Evolutionary conservation across 2,113 vertebrate species (phyloP).

Genomic region (Aptenodytes forsteri): DNA sequence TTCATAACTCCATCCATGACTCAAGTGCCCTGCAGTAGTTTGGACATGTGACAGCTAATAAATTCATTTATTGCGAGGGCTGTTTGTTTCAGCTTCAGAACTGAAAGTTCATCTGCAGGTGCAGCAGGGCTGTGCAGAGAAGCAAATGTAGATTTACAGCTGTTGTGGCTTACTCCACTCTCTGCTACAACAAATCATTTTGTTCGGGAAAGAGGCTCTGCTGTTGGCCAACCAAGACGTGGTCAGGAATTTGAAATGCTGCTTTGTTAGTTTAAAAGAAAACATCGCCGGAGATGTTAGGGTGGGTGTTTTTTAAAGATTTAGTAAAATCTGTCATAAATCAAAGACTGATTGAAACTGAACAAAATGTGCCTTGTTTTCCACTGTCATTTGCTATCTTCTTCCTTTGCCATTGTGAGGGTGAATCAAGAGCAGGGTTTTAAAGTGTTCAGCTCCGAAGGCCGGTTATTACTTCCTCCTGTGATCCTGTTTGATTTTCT

Average conservation of each 20-base stretch:
- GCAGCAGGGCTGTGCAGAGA: constrained; percentile 22
- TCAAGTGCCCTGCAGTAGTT: constrained; percentile 28
- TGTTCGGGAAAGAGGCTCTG: constrained; percentile 27
- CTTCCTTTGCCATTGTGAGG: background rate
- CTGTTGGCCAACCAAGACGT: background rate
- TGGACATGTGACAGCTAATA: constrained; percentile 38
- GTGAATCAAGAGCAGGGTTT: constrained; percentile 5
- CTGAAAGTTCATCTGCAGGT: constrained; percentile 65
- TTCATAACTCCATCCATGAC: background rate
- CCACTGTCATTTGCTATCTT: background rate
- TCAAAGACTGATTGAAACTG: background rate
- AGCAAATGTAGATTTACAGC: constrained; percentile 62
- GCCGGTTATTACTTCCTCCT: constrained; percentile 37
- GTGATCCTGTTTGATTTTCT: constrained; percentile 50
- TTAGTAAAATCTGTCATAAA: constrained; percentile 34
- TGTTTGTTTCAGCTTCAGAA: constrained; percentile 37
- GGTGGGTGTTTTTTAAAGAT: background rate
- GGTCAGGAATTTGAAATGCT: constrained; percentile 33
- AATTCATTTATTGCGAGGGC: constrained; percentile 34
- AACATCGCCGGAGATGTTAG: background rate
- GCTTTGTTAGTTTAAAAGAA: constrained; percentile 48
- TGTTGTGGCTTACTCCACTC: constrained; percentile 9
- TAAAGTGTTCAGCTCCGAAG: background rate
- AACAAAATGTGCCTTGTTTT: constrained; percentile 37
- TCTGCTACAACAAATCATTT: constrained; percentile 47